Base-by-base conservation (phyloP, 2,888 invertebrate species). In the Volucella inanis region DNA sequence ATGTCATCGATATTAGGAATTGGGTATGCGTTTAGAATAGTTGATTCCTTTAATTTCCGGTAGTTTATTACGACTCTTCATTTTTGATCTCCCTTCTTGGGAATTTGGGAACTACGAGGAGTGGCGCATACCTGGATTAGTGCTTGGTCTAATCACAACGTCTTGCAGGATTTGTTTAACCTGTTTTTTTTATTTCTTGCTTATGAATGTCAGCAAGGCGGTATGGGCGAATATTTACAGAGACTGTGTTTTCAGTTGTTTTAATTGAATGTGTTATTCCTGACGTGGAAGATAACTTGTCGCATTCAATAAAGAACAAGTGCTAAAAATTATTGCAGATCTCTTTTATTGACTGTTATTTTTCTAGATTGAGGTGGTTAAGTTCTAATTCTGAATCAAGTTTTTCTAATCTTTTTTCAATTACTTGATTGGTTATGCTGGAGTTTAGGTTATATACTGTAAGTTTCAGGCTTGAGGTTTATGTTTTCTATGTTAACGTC, bases 121-220 rank as follows among this genome's bases (percentile, higher is more conserved):
- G 38, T 15, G 3, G 65, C 38, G n/a, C 14, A 70, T 52, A n/a
- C n/a, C 70, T n/a, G 45, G 14, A 11, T 57, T 70, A 12, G 57
- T n/a, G n/a, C n/a, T 70, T 2, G 38, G 12, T 62, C 47, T 43
- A 18, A 62, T 62, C 22, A 47, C 18, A 18, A 15, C 62, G 47
- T 62, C 47, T 43, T 62, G 18, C n/a, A 62, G 6, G 15, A 45
- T 45, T 18, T 62, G 6, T 11, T 45, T 18, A 6, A 43, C 31
- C 43, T 41, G 61, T n/a, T 39, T 61, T 45, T 15, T 61, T 61
- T 11, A 61, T 61, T 41, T 12, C 61, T 9, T 61, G 43, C 31
- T 15, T 61, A 10, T 61, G 61, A 12, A 45, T 61, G 8, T 61
- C 43, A 2, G 41, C 61, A 31, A 55, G 38, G 31, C 31, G 55